Conservation (phyloP, 30 jellyfish, hydroid and myxozoan genomes). For the Chironex yamaguchii region DNA sequence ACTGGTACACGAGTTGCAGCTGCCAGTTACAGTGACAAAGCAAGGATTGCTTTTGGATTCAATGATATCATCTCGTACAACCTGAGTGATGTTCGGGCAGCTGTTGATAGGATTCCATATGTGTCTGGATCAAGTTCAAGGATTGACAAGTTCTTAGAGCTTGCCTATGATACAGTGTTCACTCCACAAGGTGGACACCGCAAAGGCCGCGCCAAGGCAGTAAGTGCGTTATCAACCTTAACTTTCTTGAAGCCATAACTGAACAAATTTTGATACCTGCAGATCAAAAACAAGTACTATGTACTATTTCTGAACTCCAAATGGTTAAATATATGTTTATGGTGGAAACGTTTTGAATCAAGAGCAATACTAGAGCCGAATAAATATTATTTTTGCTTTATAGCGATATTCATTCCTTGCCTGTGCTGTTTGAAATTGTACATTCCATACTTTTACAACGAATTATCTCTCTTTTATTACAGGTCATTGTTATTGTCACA, state of each 20-base stretch:
- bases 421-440: too few relatives aligned
- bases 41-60: slow-evolving; percentile 77
- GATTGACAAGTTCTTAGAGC: slow-evolving; percentile 82
- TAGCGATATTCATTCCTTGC: too few relatives aligned
- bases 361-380: too few relatives aligned
- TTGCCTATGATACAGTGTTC: slow-evolving; percentile 73
- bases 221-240: background rate
- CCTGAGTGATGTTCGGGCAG: slow-evolving; percentile 51
- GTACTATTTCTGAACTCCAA: too few relatives aligned
- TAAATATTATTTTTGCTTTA: too few relatives aligned
- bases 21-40: slow-evolving; percentile 87
- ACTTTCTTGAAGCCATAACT: too few relatives aligned
- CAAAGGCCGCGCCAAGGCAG: background rate
- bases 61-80: slow-evolving; percentile 12
- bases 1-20: slow-evolving; percentile 88
- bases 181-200: slow-evolving; percentile 61
- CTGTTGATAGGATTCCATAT: slow-evolving; percentile 70
- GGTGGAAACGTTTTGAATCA: too few relatives aligned
- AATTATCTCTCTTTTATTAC: too few relatives aligned
- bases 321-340: too few relatives aligned
- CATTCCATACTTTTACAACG: too few relatives aligned
- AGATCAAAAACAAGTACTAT: too few relatives aligned
- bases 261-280: too few relatives aligned
- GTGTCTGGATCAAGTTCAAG: slow-evolving; percentile 81
- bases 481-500: slow-evolving; percentile 86